phyloP scores from a whole-genome alignment of 2,113 vertebrate genomes.

The Dendropsophus ebraccatus region DNA sequence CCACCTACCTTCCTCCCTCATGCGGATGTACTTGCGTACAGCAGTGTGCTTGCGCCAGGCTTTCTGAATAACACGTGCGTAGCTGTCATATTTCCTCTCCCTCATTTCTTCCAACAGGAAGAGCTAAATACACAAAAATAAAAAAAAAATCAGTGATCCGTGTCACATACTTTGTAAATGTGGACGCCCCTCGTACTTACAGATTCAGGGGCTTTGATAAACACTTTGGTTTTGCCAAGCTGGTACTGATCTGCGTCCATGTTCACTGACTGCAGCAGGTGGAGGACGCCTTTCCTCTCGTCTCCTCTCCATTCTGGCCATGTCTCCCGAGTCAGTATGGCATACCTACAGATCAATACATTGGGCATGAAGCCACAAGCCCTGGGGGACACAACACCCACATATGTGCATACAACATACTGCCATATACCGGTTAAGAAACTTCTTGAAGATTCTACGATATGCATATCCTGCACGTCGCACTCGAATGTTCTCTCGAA shows the following conservation, averaged over 20 bases:
- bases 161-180: no score
- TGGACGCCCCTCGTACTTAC: constrained; percentile 63
- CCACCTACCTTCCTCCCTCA: constrained; percentile 81
- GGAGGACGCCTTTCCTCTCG: constrained; percentile 76
- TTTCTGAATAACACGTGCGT: constrained; percentile 82
- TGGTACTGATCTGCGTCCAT: constrained; percentile 86
- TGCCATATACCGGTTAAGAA: constrained; percentile 74
- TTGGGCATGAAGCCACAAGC: neutral
- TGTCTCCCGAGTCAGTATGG: constrained; percentile 79
- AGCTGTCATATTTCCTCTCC: constrained; percentile 77
- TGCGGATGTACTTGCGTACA: constrained; percentile 81
- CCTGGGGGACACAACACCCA: neutral
- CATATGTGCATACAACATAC: neutral
- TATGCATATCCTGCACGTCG: constrained; percentile 80
- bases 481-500: constrained; percentile 81
- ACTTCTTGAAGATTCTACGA: constrained; percentile 76
- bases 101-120: constrained; percentile 80
- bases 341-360: constrained; percentile 71
- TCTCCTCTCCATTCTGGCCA: constrained; percentile 80
- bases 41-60: constrained; percentile 84
- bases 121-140: constrained; percentile 62
- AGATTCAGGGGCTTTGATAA: constrained; percentile 85
- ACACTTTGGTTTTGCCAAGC: constrained; percentile 79
- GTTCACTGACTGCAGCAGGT: constrained; percentile 79
- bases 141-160: no score